These are phyloP conservation scores for Pandemis corylana DNA, from an alignment of 2,888 invertebrate species.

Conservation along the genomic window DNA sequence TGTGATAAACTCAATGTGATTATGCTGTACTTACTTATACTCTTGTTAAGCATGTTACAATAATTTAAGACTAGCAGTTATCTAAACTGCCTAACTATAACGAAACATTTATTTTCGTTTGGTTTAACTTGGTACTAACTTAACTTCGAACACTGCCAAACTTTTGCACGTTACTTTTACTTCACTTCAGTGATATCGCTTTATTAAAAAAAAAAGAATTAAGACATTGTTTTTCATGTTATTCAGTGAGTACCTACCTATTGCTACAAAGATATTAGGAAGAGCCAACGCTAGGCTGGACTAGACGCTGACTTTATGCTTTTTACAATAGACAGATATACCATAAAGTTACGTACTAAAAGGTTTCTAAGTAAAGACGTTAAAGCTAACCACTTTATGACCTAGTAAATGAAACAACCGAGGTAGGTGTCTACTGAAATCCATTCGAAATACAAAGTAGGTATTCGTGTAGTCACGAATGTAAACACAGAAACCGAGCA, in stretches of 20 bases:
- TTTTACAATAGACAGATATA: neutral
- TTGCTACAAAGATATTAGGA: no score
- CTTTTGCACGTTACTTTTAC: neutral
- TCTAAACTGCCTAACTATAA: neutral
- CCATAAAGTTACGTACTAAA: neutral
- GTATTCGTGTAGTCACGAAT: conserved; percentile 31
- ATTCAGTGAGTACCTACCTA: neutral
- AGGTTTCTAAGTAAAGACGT: no score
- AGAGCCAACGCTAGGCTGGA: neutral
- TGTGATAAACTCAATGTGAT: conserved; percentile 1
- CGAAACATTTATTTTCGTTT: neutral
- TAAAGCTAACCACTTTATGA: neutral
- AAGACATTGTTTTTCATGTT: neutral
- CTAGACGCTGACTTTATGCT: neutral
- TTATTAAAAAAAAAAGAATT: neutral
- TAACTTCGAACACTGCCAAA: neutral
- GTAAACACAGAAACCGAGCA: conserved; percentile 42
- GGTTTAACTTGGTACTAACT: neutral
- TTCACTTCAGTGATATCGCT: neutral
- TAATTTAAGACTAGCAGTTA: neutral
- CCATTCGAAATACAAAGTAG: conserved; percentile 19
- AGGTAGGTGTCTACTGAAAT: conserved; percentile 16
- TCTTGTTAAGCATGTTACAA: neutral
- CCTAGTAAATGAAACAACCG: conserved; percentile 1
- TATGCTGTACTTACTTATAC: neutral